Conservation (phyloP, 92 coral and sea anemone species). For the Parazoanthus swiftii region DNA sequence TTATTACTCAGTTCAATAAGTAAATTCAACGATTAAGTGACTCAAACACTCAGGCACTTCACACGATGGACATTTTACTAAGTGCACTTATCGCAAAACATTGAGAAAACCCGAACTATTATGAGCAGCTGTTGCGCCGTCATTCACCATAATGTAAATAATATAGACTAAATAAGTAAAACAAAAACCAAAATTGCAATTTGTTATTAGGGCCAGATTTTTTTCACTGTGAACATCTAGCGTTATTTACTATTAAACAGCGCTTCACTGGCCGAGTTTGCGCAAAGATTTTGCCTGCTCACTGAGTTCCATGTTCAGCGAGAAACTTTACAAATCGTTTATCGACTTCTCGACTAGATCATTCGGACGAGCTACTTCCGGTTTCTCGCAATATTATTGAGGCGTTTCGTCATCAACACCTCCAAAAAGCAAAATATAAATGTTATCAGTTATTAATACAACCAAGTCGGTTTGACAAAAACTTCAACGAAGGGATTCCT, state of each 20-base stretch:
- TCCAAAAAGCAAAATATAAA: neutral
- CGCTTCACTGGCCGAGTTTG: neutral
- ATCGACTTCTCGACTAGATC: neutral
- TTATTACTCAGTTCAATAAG: neutral
- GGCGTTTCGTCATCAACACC: neutral
- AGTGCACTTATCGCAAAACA: neutral
- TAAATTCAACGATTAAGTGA: neutral
- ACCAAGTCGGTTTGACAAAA: neutral
- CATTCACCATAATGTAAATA: neutral
- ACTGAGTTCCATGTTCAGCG: too few relatives aligned
- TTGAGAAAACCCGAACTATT: neutral
- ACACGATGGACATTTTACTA: neutral
- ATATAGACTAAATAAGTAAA: too few relatives aligned
- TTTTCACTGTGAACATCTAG: neutral
- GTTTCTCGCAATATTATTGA: too few relatives aligned
- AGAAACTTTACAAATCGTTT: neutral
- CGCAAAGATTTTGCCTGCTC: neutral
- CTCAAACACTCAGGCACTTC: neutral
- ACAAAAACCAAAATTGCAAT: too few relatives aligned
- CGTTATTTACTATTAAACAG: neutral
- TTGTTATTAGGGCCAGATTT: neutral
- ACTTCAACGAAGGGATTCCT: neutral
- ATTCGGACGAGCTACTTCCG: neutral
- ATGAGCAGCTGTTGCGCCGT: neutral
- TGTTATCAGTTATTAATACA: neutral